These are phyloP conservation scores for Paracanthobrama guichenoti DNA, from an alignment of 2,113 vertebrate genomes.

Conservation along the genomic window DNA sequence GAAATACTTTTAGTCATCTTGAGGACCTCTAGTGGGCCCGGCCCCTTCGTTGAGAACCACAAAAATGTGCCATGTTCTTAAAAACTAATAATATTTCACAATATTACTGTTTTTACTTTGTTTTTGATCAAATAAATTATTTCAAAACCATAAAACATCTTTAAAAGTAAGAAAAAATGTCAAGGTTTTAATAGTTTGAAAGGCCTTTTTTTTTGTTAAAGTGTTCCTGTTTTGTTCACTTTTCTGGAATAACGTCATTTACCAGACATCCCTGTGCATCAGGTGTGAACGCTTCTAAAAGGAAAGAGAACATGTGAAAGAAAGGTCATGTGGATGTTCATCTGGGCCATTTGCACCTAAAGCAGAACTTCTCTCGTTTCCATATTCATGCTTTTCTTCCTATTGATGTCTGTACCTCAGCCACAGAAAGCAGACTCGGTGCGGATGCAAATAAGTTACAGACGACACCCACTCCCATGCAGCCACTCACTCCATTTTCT, in stretches of 20 bases:
- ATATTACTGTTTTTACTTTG: no score
- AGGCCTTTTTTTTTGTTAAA: not conserved
- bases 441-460: constrained; percentile 1
- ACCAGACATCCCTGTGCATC: not conserved
- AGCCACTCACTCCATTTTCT: not conserved
- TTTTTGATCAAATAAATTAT: not conserved
- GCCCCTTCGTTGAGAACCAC: not conserved
- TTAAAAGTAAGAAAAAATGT: not conserved
- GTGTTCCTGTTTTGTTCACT: not conserved
- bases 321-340: not conserved
- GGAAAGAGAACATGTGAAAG: not conserved
- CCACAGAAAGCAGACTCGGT: constrained; percentile 7
- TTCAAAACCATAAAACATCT: not conserved
- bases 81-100: not conserved
- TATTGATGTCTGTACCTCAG: constrained; percentile 37
- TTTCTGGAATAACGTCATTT: not conserved
- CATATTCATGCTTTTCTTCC: constrained; percentile 15
- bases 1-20: not conserved
- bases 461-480: not conserved
- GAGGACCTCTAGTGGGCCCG: no score
- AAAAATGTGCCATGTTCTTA: not conserved
- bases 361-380: constrained; percentile 23
- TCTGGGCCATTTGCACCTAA: not conserved
- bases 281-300: not conserved
- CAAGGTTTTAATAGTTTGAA: not conserved